phyloP scores from a whole-genome alignment of 2,888 invertebrate genomes.

The Ditylenchus weischeri region DNA sequence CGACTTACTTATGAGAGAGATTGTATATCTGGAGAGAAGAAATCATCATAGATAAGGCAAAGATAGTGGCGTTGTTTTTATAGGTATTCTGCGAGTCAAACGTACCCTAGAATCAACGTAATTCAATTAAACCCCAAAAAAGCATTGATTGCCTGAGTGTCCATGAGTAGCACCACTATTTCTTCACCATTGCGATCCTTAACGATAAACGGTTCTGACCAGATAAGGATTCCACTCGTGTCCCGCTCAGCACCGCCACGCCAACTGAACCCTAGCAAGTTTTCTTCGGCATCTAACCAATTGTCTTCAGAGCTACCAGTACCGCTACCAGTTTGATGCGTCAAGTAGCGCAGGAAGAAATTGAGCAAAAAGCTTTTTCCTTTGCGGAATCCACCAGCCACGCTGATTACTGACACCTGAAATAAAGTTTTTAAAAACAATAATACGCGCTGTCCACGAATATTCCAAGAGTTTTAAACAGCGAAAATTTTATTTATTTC shows the following conservation, averaged over 20 bases:
- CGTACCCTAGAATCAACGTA: conserved; percentile 70
- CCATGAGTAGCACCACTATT: conserved; percentile 73
- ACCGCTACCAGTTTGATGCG: conserved; percentile 67
- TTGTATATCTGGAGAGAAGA: conserved; percentile 85
- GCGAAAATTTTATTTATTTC: conserved; percentile 7
- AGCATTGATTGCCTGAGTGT: conserved; percentile 65
- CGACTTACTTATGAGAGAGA: conserved; percentile 71
- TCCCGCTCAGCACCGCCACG: conserved; percentile 46
- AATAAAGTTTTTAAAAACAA: background rate
- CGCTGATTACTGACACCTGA: conserved; percentile 84
- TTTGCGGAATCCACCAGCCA: conserved; percentile 64
- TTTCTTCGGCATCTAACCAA: conserved; percentile 41
- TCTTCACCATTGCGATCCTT: conserved; percentile 59
- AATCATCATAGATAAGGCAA: conserved; percentile 95
- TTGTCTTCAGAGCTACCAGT: conserved; percentile 20
- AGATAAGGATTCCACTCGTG: conserved; percentile 81
- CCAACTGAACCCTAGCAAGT: conserved; percentile 46
- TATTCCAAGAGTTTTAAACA: no score
- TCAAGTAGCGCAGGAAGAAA: conserved; percentile 89
- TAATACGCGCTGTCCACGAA: background rate
- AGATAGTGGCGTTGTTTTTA: conserved; percentile 93
- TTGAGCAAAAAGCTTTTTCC: conserved; percentile 66
- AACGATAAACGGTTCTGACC: conserved; percentile 81
- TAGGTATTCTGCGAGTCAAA: conserved; percentile 97
- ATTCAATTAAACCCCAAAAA: no score